phyloP scores from a whole-genome alignment of 1,140 invertebrate genomes.

The Apis florea region DNA sequence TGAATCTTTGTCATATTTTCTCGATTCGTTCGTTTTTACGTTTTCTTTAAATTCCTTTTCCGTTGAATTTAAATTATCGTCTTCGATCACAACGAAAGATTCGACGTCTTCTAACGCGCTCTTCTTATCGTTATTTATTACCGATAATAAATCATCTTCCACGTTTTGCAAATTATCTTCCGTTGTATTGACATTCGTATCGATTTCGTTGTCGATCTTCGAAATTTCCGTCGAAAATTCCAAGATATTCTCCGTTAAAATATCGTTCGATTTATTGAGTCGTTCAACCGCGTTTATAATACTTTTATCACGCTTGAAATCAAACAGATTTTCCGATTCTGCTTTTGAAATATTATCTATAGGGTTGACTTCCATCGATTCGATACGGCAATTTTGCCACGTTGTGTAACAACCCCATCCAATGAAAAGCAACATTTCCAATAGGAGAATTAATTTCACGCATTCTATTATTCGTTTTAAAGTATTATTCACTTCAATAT shows the following conservation, averaged over 20 bases:
- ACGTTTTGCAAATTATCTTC: too few species aligned
- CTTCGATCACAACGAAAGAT: not conserved
- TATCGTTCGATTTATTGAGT: not conserved
- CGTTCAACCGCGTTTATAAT: rapidly evolving
- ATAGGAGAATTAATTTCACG: conserved; percentile 47
- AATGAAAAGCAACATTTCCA: conserved; percentile 39
- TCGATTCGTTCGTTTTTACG: too few species aligned
- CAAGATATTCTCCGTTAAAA: not conserved
- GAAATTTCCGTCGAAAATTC: not conserved
- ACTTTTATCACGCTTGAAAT: not conserved
- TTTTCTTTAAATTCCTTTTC: too few species aligned
- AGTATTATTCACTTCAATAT: not conserved
- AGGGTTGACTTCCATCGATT: conserved; percentile 10
- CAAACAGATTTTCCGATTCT: not conserved
- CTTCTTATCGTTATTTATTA: not conserved
- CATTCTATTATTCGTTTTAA: conserved; percentile 7
- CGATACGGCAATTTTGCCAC: conserved; percentile 1
- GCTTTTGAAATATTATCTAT: not conserved
- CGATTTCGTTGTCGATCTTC: not conserved
- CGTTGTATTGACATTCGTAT: not conserved
- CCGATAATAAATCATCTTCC: not conserved
- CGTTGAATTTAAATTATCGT: not conserved
- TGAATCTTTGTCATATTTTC: too few species aligned
- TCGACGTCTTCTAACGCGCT: too few species aligned
- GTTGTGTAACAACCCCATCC: conserved; percentile 46